These are phyloP conservation scores for Embiotoca jacksoni DNA, from an alignment of 2,113 vertebrate species.

Conservation along the genomic window DNA sequence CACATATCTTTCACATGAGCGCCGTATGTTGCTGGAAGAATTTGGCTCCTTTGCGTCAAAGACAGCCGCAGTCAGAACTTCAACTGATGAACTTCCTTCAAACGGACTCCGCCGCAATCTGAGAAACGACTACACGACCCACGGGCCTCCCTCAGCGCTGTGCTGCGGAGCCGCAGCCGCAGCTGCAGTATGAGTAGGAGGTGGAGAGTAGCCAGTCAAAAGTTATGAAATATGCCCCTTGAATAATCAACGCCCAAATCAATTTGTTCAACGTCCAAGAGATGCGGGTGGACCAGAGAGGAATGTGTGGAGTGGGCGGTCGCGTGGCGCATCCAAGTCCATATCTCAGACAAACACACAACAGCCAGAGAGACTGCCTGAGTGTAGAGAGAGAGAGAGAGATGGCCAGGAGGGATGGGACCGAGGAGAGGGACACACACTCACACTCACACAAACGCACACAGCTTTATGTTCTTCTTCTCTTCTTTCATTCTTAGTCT, in stretches of 20 bases:
- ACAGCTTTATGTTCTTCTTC: constrained; percentile 2
- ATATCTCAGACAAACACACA: constrained; percentile 77
- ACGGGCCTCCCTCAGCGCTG: constrained; percentile 39
- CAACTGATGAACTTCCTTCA: constrained; percentile 32
- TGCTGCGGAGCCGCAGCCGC: constrained; percentile 46
- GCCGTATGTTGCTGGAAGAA: constrained; percentile 3
- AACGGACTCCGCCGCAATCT: constrained; percentile 22
- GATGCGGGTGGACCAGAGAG: constrained; percentile 69
- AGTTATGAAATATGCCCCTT: constrained; percentile 68
- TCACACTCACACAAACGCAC: neutral
- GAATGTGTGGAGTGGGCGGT: constrained; percentile 73
- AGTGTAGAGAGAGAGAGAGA: constrained; percentile 45
- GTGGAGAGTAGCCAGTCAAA: constrained; percentile 58
- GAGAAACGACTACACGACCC: constrained; percentile 51
- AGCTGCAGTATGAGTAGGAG: constrained; percentile 55
- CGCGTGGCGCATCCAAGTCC: constrained; percentile 59
- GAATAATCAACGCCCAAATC: constrained; percentile 74
- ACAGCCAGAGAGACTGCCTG: constrained; percentile 49
- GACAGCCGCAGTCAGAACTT: constrained; percentile 8
- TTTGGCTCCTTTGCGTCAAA: constrained; percentile 13
- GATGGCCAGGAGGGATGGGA: constrained; percentile 65
- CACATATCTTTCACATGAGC: constrained; percentile 35
- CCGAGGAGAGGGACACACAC: constrained; percentile 34
- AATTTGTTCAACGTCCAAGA: constrained; percentile 76
- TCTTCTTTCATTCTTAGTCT: constrained; percentile 1